phyloP scores from a whole-genome alignment of 2,797 vertebrate genomes.

The Scyliorhinus canicula region DNA sequence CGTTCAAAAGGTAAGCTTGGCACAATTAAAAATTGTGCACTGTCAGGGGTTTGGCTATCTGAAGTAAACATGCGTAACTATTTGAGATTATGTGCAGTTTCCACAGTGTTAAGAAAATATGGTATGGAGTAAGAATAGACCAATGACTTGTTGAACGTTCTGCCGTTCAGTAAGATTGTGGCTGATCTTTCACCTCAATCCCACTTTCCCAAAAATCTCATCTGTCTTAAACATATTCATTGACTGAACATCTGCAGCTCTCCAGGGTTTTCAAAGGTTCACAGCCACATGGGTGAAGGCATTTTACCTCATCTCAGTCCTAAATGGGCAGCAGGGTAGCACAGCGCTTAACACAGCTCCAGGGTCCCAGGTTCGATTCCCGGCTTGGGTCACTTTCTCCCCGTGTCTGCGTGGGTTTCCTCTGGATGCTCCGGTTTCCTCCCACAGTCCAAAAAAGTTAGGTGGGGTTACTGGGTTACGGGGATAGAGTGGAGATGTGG shows the following conservation, averaged over 20 bases:
- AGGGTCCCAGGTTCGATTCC: too few species aligned
- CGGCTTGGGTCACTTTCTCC: too few species aligned
- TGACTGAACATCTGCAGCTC: neutral
- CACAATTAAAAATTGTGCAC: neutral
- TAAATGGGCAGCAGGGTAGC: too few species aligned
- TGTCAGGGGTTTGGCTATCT: neutral
- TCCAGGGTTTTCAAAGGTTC: neutral
- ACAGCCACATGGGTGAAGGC: neutral
- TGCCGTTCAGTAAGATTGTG: neutral
- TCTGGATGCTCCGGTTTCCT: too few species aligned
- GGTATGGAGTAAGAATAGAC: neutral
- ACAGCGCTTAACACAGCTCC: too few species aligned
- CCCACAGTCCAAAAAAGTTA: too few species aligned
- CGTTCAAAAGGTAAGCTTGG: slow-evolving; percentile 70
- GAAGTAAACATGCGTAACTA: neutral
- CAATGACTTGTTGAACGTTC: neutral
- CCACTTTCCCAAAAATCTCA: neutral
- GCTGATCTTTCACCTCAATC: neutral
- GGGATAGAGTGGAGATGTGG: too few species aligned
- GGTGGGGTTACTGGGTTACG: too few species aligned
- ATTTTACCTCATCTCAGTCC: neutral
- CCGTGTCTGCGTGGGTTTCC: too few species aligned
- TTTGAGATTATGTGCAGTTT: neutral
- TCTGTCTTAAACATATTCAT: too few species aligned
- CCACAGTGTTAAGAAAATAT: neutral